phyloP scores from a whole-genome alignment of 2,797 vertebrate species.

The Melanogrammus aeglefinus region DNA sequence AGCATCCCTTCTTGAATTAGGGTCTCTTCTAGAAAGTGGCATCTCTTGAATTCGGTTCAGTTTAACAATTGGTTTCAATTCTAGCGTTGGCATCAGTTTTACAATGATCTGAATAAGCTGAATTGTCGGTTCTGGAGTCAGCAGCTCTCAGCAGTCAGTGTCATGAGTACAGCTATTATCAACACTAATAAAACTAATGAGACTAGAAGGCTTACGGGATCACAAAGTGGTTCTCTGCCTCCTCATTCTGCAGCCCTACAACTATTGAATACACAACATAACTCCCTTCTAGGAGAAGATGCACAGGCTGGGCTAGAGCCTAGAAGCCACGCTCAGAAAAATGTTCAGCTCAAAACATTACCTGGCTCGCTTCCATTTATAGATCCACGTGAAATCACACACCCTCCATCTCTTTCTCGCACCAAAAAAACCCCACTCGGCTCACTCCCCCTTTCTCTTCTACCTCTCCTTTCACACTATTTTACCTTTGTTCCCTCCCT shows the following conservation, averaged over 20 bases:
- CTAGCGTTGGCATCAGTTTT: background rate
- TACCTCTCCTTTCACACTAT: background rate
- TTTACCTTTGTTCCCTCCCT: background rate
- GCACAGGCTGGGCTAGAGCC: background rate
- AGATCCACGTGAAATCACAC: background rate
- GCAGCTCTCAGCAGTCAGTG: background rate
- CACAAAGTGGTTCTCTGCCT: background rate
- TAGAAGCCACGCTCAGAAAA: background rate
- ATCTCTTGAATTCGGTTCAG: too few species aligned
- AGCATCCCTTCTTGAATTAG: background rate
- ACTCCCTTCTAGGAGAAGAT: background rate
- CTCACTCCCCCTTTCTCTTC: background rate
- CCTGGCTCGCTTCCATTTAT: background rate
- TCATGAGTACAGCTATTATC: background rate
- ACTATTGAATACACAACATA: background rate
- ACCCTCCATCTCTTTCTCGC: background rate
- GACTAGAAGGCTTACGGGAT: background rate
- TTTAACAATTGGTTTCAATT: background rate
- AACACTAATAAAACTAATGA: background rate
- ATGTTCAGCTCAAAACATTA: background rate
- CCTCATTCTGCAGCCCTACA: background rate
- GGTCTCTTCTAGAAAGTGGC: background rate
- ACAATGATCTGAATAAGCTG: too few species aligned
- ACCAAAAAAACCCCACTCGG: background rate
- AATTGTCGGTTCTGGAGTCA: background rate